phyloP scores from a whole-genome alignment of 2,113 vertebrate genomes.

The Drymodes brunneopygia region DNA sequence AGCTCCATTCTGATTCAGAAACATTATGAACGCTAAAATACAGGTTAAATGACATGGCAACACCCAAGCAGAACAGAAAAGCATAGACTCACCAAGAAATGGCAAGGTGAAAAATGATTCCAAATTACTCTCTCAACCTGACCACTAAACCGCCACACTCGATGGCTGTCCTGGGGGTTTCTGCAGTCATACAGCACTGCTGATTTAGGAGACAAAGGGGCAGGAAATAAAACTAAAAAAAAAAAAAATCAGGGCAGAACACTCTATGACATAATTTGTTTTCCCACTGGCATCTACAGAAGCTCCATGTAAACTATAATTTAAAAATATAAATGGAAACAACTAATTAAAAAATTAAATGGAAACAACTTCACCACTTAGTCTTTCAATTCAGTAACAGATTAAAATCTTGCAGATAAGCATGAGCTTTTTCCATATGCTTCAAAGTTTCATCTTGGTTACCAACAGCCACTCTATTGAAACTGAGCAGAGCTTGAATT shows the following conservation, averaged over 20 bases:
- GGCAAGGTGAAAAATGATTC: conserved; percentile 91
- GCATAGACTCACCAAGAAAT: conserved; percentile 83
- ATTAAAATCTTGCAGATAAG: neutral
- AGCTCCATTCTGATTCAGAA: neutral
- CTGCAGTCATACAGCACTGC: conserved; percentile 90
- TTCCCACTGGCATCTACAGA: neutral
- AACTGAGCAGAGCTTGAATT: neutral
- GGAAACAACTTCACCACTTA: neutral
- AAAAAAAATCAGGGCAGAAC: neutral
- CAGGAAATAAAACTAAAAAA: neutral
- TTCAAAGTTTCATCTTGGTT: neutral
- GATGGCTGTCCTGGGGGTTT: conserved; percentile 82
- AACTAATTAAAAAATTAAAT: neutral
- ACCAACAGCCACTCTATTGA: neutral
- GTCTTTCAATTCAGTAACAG: neutral
- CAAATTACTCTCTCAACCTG: conserved; percentile 91
- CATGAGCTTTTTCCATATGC: neutral
- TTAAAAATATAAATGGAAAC: neutral
- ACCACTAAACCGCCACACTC: conserved; percentile 91
- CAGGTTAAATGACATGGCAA: neutral
- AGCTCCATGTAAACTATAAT: neutral
- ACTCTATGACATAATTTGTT: neutral
- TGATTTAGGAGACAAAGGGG: conserved; percentile 70
- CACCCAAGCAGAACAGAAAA: neutral
- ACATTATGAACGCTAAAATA: neutral